These are phyloP conservation scores for Pachymerium ferrugineum DNA, from an alignment of 2,888 invertebrate species.

Conservation along the genomic window DNA sequence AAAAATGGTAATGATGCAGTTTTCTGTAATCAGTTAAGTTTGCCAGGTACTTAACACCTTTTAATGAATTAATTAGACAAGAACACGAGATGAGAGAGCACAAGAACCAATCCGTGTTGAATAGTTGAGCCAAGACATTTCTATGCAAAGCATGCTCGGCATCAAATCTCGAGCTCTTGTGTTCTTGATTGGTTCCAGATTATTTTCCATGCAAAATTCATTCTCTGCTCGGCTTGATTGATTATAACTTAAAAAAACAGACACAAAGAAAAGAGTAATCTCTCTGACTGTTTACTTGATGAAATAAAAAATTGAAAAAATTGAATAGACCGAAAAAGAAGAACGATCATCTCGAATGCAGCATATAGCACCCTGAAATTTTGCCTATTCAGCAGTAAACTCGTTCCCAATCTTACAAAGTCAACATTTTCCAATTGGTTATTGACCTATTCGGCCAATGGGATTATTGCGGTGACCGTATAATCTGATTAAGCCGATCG, in stretches of 20 bases:
- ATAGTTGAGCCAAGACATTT: conserved; percentile 15
- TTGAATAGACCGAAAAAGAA: background rate
- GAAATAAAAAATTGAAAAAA: background rate
- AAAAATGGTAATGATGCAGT: background rate
- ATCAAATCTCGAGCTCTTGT: conserved; percentile 25
- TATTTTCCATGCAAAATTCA: conserved; percentile 24
- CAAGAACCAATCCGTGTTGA: conserved; percentile 17
- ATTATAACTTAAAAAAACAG: background rate
- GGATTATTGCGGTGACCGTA: no score
- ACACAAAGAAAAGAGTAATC: background rate
- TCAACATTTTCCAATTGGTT: no score
- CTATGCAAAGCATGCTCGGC: conserved; percentile 27
- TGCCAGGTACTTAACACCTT: conserved; percentile 27
- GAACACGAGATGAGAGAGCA: conserved; percentile 17
- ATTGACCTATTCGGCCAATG: no score
- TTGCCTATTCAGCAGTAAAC: no score
- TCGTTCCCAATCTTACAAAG: no score
- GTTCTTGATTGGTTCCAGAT: conserved; percentile 14
- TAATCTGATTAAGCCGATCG: no score
- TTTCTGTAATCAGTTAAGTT: conserved; percentile 25
- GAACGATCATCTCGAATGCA: no score
- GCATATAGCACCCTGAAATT: no score
- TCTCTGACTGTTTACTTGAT: background rate
- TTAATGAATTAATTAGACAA: conserved; percentile 27
- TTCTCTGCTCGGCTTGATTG: background rate